These are phyloP conservation scores for Octodon degus DNA, from an alignment of 2,113 vertebrate genomes.

Conservation along the genomic window DNA sequence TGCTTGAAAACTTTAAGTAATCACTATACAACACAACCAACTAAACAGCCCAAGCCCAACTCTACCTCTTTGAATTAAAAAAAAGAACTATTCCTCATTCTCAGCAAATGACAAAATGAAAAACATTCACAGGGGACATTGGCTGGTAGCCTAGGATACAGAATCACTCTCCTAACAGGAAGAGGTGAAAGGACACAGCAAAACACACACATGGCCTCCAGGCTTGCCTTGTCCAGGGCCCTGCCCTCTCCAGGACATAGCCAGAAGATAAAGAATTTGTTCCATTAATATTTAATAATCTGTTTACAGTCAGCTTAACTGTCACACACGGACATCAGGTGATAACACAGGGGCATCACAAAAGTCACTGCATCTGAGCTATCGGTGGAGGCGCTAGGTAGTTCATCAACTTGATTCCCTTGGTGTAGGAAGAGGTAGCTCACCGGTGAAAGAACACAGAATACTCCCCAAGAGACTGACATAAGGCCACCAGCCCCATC, in stretches of 20 bases:
- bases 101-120: constrained; percentile 40
- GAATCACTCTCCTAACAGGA: neutral
- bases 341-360: neutral
- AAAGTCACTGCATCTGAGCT: neutral
- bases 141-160: neutral
- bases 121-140: neutral
- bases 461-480: neutral
- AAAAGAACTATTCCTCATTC: neutral
- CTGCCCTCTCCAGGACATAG: neutral
- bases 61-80: constrained; percentile 6
- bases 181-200: neutral
- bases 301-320: neutral
- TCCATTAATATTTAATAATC: constrained; percentile 50
- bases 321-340: neutral
- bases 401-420: neutral
- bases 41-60: neutral
- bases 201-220: neutral
- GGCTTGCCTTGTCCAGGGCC: neutral
- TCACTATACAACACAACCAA: neutral
- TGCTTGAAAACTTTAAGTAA: neutral
- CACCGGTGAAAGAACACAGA: constrained; percentile 10
- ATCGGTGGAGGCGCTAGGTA: neutral
- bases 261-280: neutral
- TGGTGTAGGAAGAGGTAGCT: constrained; percentile 75
- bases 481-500: neutral